Base-by-base conservation (phyloP, 2,888 invertebrate species). In the Yponomeuta cagnagella region DNA sequence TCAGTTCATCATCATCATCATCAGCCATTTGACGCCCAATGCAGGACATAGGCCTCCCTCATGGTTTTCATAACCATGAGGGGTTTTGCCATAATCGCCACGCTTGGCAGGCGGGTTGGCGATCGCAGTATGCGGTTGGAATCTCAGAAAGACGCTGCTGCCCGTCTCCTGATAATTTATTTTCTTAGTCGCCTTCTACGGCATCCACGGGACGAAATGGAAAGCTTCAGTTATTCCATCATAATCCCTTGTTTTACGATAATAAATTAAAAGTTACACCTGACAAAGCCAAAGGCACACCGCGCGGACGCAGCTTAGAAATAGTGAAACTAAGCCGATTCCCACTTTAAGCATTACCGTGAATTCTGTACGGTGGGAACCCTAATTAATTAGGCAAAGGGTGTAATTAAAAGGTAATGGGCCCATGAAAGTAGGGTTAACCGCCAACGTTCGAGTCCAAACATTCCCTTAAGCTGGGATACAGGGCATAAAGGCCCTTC, bases 311-410 rank as follows among this genome's bases (percentile, higher is more conserved):
- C 52, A 52, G 52, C 52, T 58, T 58, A 58, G 15, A 58, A 58
- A 58, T 58, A 58, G 31, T 67, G 33, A 58, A 67, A 52, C 70
- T 79, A 82, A 82, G 80, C 83, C 80, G 78, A 82, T 82, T 82
- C 80, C 77, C 78, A 77, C 77, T 80, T 80, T 81, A 82, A 84
- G 84, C 82, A 84, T 73, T 79, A 79, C 73, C 73, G 74, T 73
- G 73, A 72, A 69, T 74, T 68, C 10, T 81, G 83, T 0, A 23
- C 23, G 23, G 23, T 75, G 52, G 52, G 79, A 83, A 85, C 88
- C 88, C 84, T 85, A 85, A 89, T 89, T 89, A 88, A 89, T 89
- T 87, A 86, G 80, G 78, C 78, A 81, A 82, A 78, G 83, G 84
- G 80, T 78, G 81, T 83, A 82, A 87, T 82, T 82, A 81, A 86